Conservation (phyloP, 2,113 vertebrate genomes). For the Solenodon paradoxus region DNA sequence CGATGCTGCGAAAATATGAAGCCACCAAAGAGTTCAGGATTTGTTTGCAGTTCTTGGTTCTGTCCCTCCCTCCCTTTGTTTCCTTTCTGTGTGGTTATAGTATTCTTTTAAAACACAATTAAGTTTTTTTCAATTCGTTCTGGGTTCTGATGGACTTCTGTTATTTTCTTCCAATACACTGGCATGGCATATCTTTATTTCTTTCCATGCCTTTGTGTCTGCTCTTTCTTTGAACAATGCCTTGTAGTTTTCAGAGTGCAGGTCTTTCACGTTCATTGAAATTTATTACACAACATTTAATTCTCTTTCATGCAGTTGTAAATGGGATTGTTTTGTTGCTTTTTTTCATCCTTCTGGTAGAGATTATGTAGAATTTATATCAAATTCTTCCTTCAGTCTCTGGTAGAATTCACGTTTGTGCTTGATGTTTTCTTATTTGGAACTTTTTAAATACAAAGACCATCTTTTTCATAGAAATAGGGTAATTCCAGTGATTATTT, state of each 20-base stretch:
- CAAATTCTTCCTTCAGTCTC: background rate
- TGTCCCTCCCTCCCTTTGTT: background rate
- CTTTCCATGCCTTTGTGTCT: too few species aligned
- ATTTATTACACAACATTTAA: too few species aligned
- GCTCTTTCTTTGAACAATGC: too few species aligned
- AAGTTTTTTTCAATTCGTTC: background rate
- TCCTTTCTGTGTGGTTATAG: background rate
- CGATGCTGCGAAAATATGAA: background rate
- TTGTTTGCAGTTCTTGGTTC: background rate
- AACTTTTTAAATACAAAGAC: background rate
- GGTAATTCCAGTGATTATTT: background rate
- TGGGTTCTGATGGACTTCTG: background rate
- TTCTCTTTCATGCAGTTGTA: too few species aligned
- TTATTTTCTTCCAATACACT: too few species aligned
- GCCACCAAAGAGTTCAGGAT: background rate
- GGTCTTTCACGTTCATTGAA: too few species aligned
- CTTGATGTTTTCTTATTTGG: background rate
- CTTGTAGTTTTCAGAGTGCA: too few species aligned
- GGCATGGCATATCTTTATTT: too few species aligned
- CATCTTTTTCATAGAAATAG: background rate
- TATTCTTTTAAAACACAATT: background rate
- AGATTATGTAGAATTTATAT: background rate
- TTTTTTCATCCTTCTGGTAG: background rate
- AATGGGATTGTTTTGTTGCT: too few species aligned
- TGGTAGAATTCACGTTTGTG: background rate